Conservation (phyloP, 2,888 invertebrate species). For the Therioaphis trifolii region DNA sequence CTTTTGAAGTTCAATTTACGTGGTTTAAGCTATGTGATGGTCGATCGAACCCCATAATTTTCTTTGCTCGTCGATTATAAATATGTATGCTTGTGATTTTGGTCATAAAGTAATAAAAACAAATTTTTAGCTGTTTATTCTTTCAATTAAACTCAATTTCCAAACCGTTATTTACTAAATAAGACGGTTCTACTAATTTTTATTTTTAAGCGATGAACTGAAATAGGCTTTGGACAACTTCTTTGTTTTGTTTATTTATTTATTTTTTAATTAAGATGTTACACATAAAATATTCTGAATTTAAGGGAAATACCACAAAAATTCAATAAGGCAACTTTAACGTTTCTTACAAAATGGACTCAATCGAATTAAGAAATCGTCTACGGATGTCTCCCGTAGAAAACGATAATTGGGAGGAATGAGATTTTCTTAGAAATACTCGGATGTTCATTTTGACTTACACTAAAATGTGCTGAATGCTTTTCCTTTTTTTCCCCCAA, state of each 20-base stretch:
- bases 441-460: conserved; percentile 33
- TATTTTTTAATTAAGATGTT: neutral
- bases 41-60: neutral
- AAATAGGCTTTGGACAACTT: neutral
- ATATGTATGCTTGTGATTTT: neutral
- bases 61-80: neutral
- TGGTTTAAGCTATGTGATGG: neutral
- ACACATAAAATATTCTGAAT: neutral
- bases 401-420: conserved; percentile 45
- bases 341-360: neutral
- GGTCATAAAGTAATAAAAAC: neutral
- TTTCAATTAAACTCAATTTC: neutral
- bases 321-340: neutral
- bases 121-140: neutral
- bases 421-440: conserved; percentile 43
- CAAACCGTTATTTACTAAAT: too few relatives aligned
- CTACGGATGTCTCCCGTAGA: neutral
- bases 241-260: too few relatives aligned
- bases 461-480: conserved; percentile 48
- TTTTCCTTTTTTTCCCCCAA: neutral
- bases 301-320: neutral
- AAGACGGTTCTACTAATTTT: too few relatives aligned
- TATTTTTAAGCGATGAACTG: too few relatives aligned
- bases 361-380: conserved; percentile 38
- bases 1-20: conserved; percentile 19